Conservation (phyloP, 2,797 vertebrate genomes). For the Pipistrellus nathusii region DNA sequence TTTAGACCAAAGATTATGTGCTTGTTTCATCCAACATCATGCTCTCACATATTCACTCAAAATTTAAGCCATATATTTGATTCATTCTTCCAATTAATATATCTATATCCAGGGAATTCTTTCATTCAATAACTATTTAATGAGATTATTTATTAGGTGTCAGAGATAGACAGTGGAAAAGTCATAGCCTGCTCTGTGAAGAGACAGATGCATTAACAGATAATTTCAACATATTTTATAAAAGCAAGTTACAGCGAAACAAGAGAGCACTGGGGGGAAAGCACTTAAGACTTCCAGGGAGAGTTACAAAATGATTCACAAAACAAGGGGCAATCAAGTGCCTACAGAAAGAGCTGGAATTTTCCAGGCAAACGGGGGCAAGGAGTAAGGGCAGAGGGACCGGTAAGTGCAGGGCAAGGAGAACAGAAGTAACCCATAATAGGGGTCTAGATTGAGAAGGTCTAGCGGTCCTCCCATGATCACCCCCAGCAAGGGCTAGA, state of each 20-base stretch:
- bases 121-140: constrained; percentile 1
- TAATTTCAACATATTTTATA: constrained; percentile 43
- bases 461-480: neutral
- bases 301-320: neutral
- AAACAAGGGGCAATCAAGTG: neutral
- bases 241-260: neutral
- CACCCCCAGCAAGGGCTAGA: neutral
- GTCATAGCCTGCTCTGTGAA: neutral
- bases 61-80: neutral
- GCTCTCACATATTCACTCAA: neutral
- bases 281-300: neutral
- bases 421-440: neutral
- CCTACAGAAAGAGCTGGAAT: neutral
- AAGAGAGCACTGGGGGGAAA: neutral
- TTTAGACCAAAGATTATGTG: neutral
- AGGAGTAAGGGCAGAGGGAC: neutral
- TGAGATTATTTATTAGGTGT: neutral
- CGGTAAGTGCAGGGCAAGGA: neutral
- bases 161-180: neutral
- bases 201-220: neutral
- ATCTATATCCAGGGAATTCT: neutral
- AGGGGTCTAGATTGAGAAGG: neutral
- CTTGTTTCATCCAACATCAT: neutral
- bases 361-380: neutral
- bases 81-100: neutral